Percentiles rank a stretch among this genome's conserved stretches.
Conservation (phyloP, 2,888 invertebrate species). For the Eristalis pertinax region DNA sequence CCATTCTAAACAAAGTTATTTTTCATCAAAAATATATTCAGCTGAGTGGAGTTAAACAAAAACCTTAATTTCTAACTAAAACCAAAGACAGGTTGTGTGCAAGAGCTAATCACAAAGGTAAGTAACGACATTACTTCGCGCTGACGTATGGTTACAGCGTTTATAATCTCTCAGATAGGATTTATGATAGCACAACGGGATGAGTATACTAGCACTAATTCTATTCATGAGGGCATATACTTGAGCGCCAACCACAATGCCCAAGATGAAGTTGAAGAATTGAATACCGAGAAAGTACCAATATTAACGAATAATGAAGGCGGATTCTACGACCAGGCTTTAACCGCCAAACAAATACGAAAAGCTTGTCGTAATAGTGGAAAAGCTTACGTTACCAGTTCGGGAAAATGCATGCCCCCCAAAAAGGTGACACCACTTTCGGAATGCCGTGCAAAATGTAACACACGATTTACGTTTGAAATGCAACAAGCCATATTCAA, state of each 20-base stretch:
- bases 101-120: background rate
- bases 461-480: constrained; percentile 58
- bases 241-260: constrained; percentile 9
- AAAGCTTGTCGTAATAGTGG: constrained; percentile 60
- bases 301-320: constrained; percentile 8
- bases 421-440: constrained; percentile 57
- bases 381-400: constrained; percentile 60
- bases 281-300: background rate
- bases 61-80: background rate
- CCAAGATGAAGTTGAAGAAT: background rate
- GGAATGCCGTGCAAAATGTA: constrained; percentile 67
- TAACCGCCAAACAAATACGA: constrained; percentile 40
- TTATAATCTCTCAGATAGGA: constrained; percentile 32
- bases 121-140: background rate
- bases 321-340: background rate
- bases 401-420: constrained; percentile 59
- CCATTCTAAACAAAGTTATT: constrained; percentile 1
- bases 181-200: constrained; percentile 37
- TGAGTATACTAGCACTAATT: constrained; percentile 29
- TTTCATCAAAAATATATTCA: background rate
- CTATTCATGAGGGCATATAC: constrained; percentile 2
- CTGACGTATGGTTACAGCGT: background rate
- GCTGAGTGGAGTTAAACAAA: background rate
- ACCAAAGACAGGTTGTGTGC: background rate
- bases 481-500: constrained; percentile 65